Evolutionary conservation across 1,140 invertebrate genomes (phyloP).

Genomic region (Orussus abietinus): DNA sequence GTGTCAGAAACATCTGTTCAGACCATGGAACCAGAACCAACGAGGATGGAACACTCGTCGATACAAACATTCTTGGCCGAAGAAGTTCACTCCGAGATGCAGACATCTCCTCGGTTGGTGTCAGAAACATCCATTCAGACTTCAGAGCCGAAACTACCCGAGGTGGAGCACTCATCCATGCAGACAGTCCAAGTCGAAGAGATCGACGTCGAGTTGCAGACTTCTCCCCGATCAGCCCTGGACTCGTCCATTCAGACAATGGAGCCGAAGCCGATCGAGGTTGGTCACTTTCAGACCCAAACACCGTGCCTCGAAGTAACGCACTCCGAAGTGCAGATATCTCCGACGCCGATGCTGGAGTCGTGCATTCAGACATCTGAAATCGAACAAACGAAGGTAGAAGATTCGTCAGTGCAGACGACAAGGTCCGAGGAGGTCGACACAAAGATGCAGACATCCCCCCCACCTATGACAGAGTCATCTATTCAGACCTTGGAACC

Average conservation of each 20-base stretch:
- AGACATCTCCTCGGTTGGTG: slow-evolving; percentile 2
- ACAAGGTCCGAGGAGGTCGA: slow-evolving; percentile 28
- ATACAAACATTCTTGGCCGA: slow-evolving; percentile 27
- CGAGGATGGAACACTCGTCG: no score
- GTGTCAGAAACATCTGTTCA: slow-evolving; percentile 9
- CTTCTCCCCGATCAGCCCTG: slow-evolving; percentile 1
- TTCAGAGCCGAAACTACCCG: no score
- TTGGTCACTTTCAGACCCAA: no score
- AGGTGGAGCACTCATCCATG: no score
- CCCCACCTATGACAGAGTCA: slow-evolving; percentile 1
- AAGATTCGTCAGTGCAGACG: slow-evolving; percentile 37
- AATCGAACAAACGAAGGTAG: slow-evolving; percentile 28
- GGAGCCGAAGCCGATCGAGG: no score
- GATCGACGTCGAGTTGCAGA: no score
- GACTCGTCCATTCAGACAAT: slow-evolving; percentile 6
- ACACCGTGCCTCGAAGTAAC: no score
- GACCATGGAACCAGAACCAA: slow-evolving; percentile 21
- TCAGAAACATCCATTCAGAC: slow-evolving; percentile 5
- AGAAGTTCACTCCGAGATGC: slow-evolving; percentile 17
- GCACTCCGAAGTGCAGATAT: no score
- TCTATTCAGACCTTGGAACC: slow-evolving; percentile 4
- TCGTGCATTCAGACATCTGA: slow-evolving; percentile 5
- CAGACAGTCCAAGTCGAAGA: no score
- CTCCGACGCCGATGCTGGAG: slow-evolving; percentile 2
- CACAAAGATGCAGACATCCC: slow-evolving; percentile 13